These are phyloP conservation scores for Phocoena phocoena DNA, from an alignment of 2,113 vertebrate genomes.

Conservation along the genomic window DNA sequence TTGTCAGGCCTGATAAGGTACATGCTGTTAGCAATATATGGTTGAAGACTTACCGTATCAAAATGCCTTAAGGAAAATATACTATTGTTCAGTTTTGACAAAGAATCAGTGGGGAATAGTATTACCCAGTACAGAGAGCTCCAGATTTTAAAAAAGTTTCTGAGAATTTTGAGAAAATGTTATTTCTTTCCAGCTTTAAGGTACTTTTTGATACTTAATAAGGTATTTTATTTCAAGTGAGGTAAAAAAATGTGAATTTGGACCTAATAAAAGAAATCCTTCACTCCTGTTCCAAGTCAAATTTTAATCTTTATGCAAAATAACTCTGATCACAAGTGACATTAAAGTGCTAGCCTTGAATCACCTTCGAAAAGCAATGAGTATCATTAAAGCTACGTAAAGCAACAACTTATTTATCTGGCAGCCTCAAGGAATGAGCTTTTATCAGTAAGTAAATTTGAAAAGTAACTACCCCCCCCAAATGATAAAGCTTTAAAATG, in stretches of 20 bases:
- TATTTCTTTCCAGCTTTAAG: not conserved
- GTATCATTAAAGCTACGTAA: not conserved
- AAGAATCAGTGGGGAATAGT: not conserved
- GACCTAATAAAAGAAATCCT: not conserved
- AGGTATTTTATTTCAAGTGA: not conserved
- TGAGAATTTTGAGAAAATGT: not conserved
- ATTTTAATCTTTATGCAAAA: not conserved
- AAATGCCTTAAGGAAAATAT: not conserved
- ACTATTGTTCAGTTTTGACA: not conserved
- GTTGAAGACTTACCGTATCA: not conserved
- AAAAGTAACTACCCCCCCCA: not conserved
- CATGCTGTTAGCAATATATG: not conserved
- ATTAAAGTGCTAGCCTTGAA: not conserved
- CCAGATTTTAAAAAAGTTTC: not conserved
- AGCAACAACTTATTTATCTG: not conserved
- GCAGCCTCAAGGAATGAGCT: not conserved
- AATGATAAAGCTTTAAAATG: not conserved
- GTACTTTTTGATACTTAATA: not conserved
- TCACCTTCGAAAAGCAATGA: not conserved
- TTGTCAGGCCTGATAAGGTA: not conserved
- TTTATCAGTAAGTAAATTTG: not conserved
- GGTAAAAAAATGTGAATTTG: not conserved
- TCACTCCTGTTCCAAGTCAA: not conserved
- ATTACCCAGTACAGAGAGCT: not conserved
- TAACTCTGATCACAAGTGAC: not conserved